Conservation (phyloP, 2,113 vertebrate genomes). For the Centrocercus urophasianus region DNA sequence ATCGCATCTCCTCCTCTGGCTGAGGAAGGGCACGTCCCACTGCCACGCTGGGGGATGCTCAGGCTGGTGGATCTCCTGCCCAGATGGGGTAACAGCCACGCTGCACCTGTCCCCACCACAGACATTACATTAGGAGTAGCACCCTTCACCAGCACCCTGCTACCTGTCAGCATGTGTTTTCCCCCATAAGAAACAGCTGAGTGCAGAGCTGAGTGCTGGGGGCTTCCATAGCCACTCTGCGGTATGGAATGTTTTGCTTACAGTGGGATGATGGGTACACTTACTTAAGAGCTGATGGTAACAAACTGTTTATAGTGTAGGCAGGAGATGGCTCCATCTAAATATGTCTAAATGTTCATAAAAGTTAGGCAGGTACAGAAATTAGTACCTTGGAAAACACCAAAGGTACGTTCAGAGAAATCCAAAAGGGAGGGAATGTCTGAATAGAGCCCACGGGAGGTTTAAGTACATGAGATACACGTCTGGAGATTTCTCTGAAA, state of each 20-base stretch:
- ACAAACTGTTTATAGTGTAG: conserved; percentile 2
- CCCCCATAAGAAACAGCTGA: not conserved
- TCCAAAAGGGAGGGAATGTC: not conserved
- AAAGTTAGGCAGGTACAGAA: conserved; percentile 30
- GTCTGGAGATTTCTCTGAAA: conserved; percentile 21
- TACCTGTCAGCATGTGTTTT: rapidly evolving
- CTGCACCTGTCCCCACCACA: not conserved
- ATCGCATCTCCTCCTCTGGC: not conserved
- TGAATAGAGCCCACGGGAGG: not conserved
- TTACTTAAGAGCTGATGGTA: conserved; percentile 54
- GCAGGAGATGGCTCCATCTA: conserved; percentile 17
- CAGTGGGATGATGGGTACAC: not conserved
- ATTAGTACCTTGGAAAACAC: not conserved
- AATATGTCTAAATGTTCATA: conserved; percentile 8
- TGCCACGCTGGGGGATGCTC: rapidly evolving
- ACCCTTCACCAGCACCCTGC: not conserved
- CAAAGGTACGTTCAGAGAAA: conserved; percentile 17
- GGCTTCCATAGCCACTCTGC: not conserved
- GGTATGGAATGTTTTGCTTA: conserved; percentile 29
- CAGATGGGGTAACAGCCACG: not conserved
- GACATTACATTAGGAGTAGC: too few relatives aligned
- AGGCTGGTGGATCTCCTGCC: not conserved
- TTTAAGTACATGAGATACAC: not conserved
- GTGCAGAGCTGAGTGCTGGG: not conserved
- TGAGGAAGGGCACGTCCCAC: not conserved